These are phyloP conservation scores for Heliconius melpomene DNA, from an alignment of 1,140 invertebrate species.

Conservation along the genomic window DNA sequence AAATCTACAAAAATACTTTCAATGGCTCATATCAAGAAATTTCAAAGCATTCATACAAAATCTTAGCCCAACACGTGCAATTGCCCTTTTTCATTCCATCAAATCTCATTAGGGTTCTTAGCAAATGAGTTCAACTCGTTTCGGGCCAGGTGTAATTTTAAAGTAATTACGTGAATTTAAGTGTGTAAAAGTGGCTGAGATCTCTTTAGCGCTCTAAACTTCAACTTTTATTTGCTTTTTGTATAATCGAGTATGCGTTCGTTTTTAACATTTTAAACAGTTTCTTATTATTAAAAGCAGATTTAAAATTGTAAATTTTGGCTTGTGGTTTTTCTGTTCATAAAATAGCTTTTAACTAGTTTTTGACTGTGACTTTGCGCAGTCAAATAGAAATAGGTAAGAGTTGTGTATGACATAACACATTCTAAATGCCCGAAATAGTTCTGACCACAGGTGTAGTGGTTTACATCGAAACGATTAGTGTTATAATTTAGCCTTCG, in stretches of 20 bases:
- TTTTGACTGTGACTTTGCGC: neutral
- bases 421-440: too few relatives aligned
- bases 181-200: constrained; percentile 19
- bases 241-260: constrained; percentile 2
- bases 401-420: too few relatives aligned
- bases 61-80: constrained; percentile 38
- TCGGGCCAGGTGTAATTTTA: constrained; percentile 33
- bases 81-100: constrained; percentile 53
- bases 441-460: too few relatives aligned
- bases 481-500: too few relatives aligned
- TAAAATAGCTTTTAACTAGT: neutral
- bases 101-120: constrained; percentile 57
- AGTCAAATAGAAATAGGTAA: neutral
- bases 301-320: neutral
- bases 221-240: constrained; percentile 9
- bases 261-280: constrained; percentile 1
- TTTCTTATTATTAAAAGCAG: neutral
- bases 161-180: constrained; percentile 42
- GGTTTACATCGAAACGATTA: too few relatives aligned
- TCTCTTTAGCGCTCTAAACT: constrained; percentile 12
- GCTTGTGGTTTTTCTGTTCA: neutral
- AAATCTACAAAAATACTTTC: neutral
- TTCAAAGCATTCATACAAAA: neutral
- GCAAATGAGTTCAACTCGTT: constrained; percentile 54
- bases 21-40: neutral